phyloP scores from a whole-genome alignment of 2,888 invertebrate genomes.

The Dicyrtoma fusca region DNA sequence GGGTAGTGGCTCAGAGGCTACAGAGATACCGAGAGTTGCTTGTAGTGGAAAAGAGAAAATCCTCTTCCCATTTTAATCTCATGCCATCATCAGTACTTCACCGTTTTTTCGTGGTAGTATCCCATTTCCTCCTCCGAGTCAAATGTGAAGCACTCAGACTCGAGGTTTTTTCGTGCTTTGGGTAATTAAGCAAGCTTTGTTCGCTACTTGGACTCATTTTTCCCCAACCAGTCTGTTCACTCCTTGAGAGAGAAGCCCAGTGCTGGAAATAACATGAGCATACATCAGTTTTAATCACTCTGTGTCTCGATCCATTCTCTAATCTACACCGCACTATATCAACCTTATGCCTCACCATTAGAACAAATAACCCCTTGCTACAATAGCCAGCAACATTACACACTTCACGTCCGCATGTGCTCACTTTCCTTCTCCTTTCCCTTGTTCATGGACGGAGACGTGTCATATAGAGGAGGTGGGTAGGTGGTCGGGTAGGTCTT shows the following conservation, averaged over 20 bases:
- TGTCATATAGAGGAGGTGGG: too few species aligned
- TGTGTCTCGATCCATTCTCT: constrained; percentile 51
- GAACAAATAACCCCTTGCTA: constrained; percentile 36
- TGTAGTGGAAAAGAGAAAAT: constrained; percentile 47
- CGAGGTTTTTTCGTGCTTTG: constrained; percentile 56
- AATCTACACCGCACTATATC: constrained; percentile 52
- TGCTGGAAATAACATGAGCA: constrained; percentile 47
- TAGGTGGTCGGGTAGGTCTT: too few species aligned
- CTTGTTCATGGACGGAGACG: too few species aligned
- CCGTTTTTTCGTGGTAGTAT: constrained; percentile 48
- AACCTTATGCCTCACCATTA: constrained; percentile 40
- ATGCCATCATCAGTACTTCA: constrained; percentile 57
- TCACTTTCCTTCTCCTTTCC: constrained; percentile 7
- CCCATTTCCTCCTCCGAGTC: constrained; percentile 56
- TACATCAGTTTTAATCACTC: constrained; percentile 56
- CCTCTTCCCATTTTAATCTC: constrained; percentile 57
- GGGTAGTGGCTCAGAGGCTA: constrained; percentile 15
- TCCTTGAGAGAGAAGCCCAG: constrained; percentile 25
- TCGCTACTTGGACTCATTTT: constrained; percentile 57
- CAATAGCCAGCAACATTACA: constrained; percentile 22
- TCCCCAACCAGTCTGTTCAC: constrained; percentile 41
- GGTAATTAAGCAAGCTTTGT: constrained; percentile 57
- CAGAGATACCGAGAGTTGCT: not conserved
- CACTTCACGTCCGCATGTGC: constrained; percentile 27
- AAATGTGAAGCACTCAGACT: constrained; percentile 57